A percentile compares a stretch with the other conserved stretches of the same genome.
Evolutionary conservation across 2,888 invertebrate genomes (phyloP).

Genomic region (Orchestes rusci): DNA sequence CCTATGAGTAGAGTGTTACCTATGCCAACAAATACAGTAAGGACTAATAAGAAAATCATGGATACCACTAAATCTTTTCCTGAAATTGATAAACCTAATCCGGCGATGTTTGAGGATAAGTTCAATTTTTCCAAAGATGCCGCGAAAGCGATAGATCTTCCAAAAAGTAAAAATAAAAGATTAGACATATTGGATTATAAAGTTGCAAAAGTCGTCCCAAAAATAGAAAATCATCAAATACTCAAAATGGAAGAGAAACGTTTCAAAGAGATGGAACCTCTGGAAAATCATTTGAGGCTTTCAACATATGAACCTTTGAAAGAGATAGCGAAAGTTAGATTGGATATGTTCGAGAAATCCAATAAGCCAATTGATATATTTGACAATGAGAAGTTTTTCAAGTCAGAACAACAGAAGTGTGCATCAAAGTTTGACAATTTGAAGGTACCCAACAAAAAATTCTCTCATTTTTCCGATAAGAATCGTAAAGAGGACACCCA

Average conservation of each 20-base stretch:
- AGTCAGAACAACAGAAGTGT: constrained; percentile 3
- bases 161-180: constrained; percentile 26
- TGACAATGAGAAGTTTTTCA: constrained; percentile 11
- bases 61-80: constrained; percentile 48
- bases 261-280: constrained; percentile 19
- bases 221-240: constrained; percentile 9
- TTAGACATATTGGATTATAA: constrained; percentile 30
- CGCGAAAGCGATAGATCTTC: constrained; percentile 14
- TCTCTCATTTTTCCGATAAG: too few species aligned
- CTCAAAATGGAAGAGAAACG: constrained; percentile 16
- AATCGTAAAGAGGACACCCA: too few species aligned
- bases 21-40: constrained; percentile 57
- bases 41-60: constrained; percentile 32
- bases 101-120: constrained; percentile 36
- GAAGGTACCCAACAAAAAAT: too few species aligned
- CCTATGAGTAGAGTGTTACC: constrained; percentile 75
- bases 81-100: constrained; percentile 42
- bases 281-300: constrained; percentile 15
- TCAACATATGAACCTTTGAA: constrained; percentile 14
- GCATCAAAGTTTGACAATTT: not conserved
- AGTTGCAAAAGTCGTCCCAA: constrained; percentile 17
- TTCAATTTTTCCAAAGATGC: constrained; percentile 23
- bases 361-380: constrained; percentile 8
- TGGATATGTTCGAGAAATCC: constrained; percentile 19
- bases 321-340: constrained; percentile 19